Conservation (phyloP, 2,888 invertebrate species). For the Luperina testacea region DNA sequence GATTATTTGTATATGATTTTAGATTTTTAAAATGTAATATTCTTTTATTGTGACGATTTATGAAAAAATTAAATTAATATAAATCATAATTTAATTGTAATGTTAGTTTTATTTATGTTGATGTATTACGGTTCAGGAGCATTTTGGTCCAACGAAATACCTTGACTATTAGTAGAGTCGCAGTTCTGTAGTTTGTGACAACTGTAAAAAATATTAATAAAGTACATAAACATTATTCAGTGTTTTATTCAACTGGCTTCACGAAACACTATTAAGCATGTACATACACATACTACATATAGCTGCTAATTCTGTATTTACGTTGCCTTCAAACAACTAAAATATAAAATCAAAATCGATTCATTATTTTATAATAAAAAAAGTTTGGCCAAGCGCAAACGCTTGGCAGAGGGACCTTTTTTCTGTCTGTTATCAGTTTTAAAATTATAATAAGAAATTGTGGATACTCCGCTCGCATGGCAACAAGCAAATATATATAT, state of each 20-base stretch:
- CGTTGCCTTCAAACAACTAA: neutral
- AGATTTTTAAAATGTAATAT: slow-evolving; percentile 85
- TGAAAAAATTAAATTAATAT: slow-evolving; percentile 78
- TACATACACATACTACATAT: neutral
- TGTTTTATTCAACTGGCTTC: slow-evolving; percentile 68
- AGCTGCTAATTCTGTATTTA: slow-evolving; percentile 6
- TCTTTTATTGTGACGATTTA: slow-evolving; percentile 85
- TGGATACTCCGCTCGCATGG: neutral
- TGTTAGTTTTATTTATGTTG: slow-evolving; percentile 86
- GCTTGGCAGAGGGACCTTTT: neutral
- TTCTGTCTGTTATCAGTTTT: neutral
- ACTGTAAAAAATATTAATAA: slow-evolving; percentile 86
- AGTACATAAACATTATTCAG: slow-evolving; percentile 82
- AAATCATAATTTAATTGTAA: slow-evolving; percentile 82
- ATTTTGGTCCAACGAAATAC: slow-evolving; percentile 86
- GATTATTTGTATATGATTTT: slow-evolving; percentile 89
- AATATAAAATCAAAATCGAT: neutral
- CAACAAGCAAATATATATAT: neutral
- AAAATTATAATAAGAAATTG: neutral
- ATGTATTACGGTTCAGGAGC: slow-evolving; percentile 83
- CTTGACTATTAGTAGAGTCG: slow-evolving; percentile 84
- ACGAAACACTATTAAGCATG: neutral
- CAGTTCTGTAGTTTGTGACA: slow-evolving; percentile 89
- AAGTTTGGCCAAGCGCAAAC: neutral
- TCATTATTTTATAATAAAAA: neutral